phyloP scores from a whole-genome alignment of 2,113 vertebrate species.

The Heterocephalus glaber region DNA sequence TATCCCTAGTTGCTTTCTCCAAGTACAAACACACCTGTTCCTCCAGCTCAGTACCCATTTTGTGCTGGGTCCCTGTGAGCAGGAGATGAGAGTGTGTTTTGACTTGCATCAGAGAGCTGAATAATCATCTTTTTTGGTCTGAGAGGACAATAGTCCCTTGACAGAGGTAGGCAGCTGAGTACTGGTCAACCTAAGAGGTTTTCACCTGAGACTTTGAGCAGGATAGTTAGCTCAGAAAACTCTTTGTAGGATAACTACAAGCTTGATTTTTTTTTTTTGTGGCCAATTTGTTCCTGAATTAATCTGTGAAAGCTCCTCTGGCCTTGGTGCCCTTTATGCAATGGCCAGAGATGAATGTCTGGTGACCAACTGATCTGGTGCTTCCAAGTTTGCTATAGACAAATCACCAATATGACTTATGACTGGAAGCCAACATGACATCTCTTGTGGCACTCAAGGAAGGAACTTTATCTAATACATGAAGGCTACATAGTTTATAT shows the following conservation, averaged over 20 bases:
- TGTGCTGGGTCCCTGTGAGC: slow-evolving; percentile 81
- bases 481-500: not conserved
- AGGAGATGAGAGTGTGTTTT: slow-evolving; percentile 82
- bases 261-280: slow-evolving; percentile 46
- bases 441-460: not conserved
- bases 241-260: slow-evolving; percentile 4
- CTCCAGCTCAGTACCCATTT: slow-evolving; percentile 85
- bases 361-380: not conserved
- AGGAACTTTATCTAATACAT: slow-evolving; percentile 18
- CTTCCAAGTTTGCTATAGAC: not conserved
- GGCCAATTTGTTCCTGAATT: not conserved
- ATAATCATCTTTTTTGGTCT: slow-evolving; percentile 73
- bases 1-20: slow-evolving; percentile 85
- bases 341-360: not conserved
- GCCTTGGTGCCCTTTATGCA: not conserved
- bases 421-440: not conserved
- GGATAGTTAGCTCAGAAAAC: slow-evolving; percentile 35
- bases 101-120: slow-evolving; percentile 75
- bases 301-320: not conserved
- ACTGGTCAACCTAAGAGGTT: slow-evolving; percentile 41
- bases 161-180: slow-evolving; percentile 27
- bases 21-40: slow-evolving; percentile 90
- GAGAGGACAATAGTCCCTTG: slow-evolving; percentile 61
- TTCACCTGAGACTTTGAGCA: slow-evolving; percentile 30
- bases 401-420: not conserved